Evolutionary conservation across 2,113 vertebrate species (phyloP), one percentile per base, ranked within the genome.

Genomic region (Varanus salvator): DNA sequence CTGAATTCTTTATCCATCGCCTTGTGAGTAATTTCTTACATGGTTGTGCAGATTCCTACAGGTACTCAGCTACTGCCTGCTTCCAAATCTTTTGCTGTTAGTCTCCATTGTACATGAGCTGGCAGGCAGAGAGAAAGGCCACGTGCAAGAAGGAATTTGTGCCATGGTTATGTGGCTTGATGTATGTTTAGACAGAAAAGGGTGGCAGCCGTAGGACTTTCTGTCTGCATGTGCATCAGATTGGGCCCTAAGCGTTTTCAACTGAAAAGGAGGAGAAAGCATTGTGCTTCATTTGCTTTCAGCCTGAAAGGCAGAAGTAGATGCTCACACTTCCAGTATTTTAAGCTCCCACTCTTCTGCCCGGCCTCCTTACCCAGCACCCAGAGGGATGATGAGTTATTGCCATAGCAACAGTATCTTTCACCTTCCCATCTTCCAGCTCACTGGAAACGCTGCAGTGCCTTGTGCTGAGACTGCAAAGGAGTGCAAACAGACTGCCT

Each of bases 401-500:
- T 95, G 91, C 97, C 95, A 97, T 97, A 94, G 96, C 94, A 97
- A 97, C 97, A 0, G 84, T 88, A 95, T 95, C 96, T 95, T 92
- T 93, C 92, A 89, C 90, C 92, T 96, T 90, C 88, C 89, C 84
- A 86, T 94, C 95, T 92, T 91, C 86, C 78, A 17, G 89, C 96
- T 95, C 94, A 90, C 94, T 96, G 93, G 95, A 95, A 97, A 94
- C 92, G 89, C 97, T 88, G 97, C 97, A 97, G 96, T 89, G 95
- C 93, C 96, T 93, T 97, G 96, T 97, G 97, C 97, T 92, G 91
- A 95, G 97, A 97, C 96, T 97, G 96, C 95, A 96, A 95, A 97
- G 95, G 93, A 93, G 93, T 44, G 38, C 38, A 44, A n/a, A 23
- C 2, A 2, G 52, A 50, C 93, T 77, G 91, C 19, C 0, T 64